Evolutionary conservation across 2,888 invertebrate genomes (phyloP).

Genomic region (Dryobotodes eremita): DNA sequence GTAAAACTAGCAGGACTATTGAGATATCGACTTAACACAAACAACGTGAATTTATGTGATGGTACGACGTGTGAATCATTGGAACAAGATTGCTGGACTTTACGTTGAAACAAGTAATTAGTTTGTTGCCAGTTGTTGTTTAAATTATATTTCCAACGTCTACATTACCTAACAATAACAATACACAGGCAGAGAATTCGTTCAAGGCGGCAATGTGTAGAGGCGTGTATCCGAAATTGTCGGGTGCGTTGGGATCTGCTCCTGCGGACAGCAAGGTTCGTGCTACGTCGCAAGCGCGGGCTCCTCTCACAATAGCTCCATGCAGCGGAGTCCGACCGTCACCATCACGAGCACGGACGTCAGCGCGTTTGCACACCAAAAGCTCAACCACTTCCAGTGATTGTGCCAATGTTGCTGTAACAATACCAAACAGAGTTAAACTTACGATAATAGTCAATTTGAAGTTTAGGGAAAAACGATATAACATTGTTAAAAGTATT

Average conservation of each 20-base stretch:
- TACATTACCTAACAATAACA: constrained; percentile 91
- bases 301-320: constrained; percentile 95
- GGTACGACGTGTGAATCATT: constrained; percentile 46
- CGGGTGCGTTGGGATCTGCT: constrained; percentile 94
- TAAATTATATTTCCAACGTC: constrained; percentile 24
- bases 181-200: constrained; percentile 94
- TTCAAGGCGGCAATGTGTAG: constrained; percentile 96
- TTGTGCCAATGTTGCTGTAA: constrained; percentile 94
- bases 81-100: constrained; percentile 35
- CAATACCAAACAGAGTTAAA: constrained; percentile 26
- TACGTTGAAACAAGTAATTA: constrained; percentile 38
- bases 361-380: constrained; percentile 92
- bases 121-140: constrained; percentile 32
- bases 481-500: neutral
- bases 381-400: constrained; percentile 94
- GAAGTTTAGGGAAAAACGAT: neutral
- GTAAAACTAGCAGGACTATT: constrained; percentile 37
- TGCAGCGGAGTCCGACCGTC: constrained; percentile 95
- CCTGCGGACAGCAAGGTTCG: constrained; percentile 92
- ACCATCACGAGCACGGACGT: constrained; percentile 92
- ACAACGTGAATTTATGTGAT: constrained; percentile 44
- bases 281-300: constrained; percentile 93
- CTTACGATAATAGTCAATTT: neutral
- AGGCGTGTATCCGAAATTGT: constrained; percentile 96
- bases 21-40: constrained; percentile 47